Conservation (phyloP, 2,113 vertebrate genomes). For the Alethe diademata region DNA sequence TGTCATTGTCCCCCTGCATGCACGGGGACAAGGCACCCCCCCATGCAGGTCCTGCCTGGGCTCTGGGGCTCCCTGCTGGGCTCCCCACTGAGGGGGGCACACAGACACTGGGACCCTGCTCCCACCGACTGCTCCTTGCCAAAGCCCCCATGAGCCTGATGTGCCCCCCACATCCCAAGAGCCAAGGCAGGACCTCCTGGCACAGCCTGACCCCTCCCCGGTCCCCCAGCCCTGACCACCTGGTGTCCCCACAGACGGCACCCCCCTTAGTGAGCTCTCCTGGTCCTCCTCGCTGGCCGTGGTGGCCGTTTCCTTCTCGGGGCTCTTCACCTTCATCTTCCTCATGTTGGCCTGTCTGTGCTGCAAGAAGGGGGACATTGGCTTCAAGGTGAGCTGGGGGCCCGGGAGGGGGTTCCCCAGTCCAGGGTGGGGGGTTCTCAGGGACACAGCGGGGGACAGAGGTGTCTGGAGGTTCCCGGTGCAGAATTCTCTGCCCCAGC, state of each 20-base stretch:
- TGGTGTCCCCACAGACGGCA: conserved; percentile 81
- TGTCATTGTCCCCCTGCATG: not conserved
- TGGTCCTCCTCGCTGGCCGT: conserved; percentile 91
- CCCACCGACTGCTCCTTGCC: not conserved
- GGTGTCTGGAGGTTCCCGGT: rapidly evolving
- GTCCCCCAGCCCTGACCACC: not conserved
- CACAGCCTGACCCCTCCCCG: rapidly evolving
- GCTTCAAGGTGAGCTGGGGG: conserved; percentile 89
- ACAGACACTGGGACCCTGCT: not conserved
- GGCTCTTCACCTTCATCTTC: conserved; percentile 90
- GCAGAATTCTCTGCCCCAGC: not conserved
- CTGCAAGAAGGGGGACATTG: conserved; percentile 90
- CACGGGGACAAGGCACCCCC: rapidly evolving
- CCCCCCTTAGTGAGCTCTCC: conserved; percentile 87
- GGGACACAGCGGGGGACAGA: rapidly evolving
- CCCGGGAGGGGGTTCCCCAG: too few relatives aligned
- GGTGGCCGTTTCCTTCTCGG: conserved; percentile 87
- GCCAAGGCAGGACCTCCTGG: rapidly evolving
- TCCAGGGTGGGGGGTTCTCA: rapidly evolving
- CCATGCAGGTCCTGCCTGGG: rapidly evolving
- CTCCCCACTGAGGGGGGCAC: not conserved
- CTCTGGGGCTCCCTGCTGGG: not conserved
- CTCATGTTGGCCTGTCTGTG: conserved; percentile 97
- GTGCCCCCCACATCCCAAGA: not conserved
- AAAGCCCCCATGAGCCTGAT: rapidly evolving